Conservation (phyloP, 2,888 invertebrate species). For the Trilocha varians region DNA sequence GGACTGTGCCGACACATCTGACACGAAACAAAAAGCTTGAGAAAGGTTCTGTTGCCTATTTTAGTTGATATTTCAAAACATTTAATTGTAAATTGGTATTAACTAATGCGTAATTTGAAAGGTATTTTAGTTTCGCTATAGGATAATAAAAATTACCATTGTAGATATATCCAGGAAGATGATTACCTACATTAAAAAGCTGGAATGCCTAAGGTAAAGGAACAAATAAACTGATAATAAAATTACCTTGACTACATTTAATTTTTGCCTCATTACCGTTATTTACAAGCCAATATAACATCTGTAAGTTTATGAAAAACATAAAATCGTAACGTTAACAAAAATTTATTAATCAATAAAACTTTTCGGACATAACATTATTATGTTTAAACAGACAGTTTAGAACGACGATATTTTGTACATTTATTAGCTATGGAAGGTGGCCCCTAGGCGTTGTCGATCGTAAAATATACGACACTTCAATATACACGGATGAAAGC, state of each 20-base stretch:
- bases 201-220: no score
- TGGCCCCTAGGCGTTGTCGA: slow-evolving; percentile 55
- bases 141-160: no score
- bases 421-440: slow-evolving; percentile 21
- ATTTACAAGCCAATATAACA: not conserved
- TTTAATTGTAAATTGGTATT: not conserved
- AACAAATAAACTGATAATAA: no score
- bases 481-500: slow-evolving; percentile 57
- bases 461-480: slow-evolving; percentile 69
- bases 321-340: not conserved
- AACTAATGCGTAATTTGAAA: not conserved
- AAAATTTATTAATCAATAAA: not conserved
- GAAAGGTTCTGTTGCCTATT: not conserved
- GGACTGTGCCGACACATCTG: slow-evolving; percentile 22
- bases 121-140: not conserved
- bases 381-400: not conserved
- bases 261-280: not conserved
- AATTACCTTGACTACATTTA: no score
- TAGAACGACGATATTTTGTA: not conserved
- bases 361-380: not conserved
- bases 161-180: no score
- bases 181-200: no score
- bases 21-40: slow-evolving; percentile 13
- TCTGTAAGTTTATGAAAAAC: not conserved
- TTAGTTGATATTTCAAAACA: not conserved